Conservation (phyloP, 1,140 invertebrate species). For the Glomeris maerens region DNA sequence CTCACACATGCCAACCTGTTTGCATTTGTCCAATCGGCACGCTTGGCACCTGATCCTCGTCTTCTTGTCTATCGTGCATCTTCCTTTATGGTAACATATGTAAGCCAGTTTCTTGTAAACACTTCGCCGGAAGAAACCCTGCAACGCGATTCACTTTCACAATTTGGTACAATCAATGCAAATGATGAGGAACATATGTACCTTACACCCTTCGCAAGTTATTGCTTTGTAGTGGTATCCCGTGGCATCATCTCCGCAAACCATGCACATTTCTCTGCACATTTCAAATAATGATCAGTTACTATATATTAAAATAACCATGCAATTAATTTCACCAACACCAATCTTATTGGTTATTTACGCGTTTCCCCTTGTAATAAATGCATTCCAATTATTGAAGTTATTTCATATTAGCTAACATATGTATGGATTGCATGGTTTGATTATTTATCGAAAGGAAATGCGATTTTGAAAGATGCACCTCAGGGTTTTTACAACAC, state of each 20-base stretch:
- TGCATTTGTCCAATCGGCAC: background rate
- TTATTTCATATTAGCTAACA: too few species aligned
- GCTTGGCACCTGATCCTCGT: background rate
- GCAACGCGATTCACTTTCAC: background rate
- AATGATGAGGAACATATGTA: slow-evolving; percentile 8
- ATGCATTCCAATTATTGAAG: too few species aligned
- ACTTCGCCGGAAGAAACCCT: background rate
- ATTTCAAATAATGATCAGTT: too few species aligned
- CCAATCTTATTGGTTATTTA: too few species aligned
- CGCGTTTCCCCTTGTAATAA: too few species aligned
- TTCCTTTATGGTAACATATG: background rate
- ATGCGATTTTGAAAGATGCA: too few species aligned
- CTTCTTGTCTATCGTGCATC: background rate
- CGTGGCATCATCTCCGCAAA: slow-evolving; percentile 33
- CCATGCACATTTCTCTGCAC: too few species aligned
- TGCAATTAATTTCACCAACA: too few species aligned
- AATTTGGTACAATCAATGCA: background rate
- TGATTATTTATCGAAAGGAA: too few species aligned
- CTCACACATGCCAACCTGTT: background rate
- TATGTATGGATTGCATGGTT: too few species aligned
- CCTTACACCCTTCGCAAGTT: slow-evolving; percentile 35
- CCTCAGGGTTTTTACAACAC: too few species aligned
- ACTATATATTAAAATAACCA: too few species aligned
- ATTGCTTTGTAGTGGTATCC: slow-evolving; percentile 32
- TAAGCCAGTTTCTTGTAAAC: background rate